phyloP scores from a whole-genome alignment of 2,888 invertebrate genomes.

The Sisyra nigra region DNA sequence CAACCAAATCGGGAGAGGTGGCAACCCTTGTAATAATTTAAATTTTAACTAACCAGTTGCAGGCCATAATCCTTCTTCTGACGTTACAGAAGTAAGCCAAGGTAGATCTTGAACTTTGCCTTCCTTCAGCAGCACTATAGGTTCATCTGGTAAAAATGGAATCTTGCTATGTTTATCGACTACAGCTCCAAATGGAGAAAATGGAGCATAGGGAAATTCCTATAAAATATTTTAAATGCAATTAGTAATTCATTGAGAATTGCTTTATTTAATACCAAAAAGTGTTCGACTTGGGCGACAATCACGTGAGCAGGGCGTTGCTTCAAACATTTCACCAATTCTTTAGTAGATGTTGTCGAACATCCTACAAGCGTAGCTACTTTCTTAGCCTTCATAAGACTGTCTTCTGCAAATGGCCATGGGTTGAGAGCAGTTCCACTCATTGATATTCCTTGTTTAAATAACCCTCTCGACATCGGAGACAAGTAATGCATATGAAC shows the following conservation, averaged over 20 bases:
- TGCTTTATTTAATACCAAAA: conserved; percentile 28
- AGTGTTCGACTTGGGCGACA: conserved; percentile 37
- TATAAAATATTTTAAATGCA: conserved; percentile 17
- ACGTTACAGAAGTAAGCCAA: conserved; percentile 48
- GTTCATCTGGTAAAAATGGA: conserved; percentile 49
- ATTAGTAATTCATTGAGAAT: conserved; percentile 1
- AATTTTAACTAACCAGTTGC: conserved; percentile 36
- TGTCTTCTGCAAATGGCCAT: conserved; percentile 35
- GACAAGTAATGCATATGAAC: conserved; percentile 57
- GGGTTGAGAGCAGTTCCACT: conserved; percentile 52
- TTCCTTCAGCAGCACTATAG: conserved; percentile 39
- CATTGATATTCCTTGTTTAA: conserved; percentile 45
- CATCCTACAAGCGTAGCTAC: conserved; percentile 47
- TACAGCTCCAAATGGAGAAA: conserved; percentile 57
- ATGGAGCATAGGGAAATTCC: conserved; percentile 47
- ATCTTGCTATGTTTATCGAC: conserved; percentile 38
- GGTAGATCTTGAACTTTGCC: conserved; percentile 49
- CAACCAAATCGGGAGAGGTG: too few relatives aligned
- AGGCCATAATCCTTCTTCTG: conserved; percentile 60
- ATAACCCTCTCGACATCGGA: conserved; percentile 41
- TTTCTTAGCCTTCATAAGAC: conserved; percentile 40
- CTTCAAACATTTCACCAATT: conserved; percentile 47
- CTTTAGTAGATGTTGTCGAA: conserved; percentile 30
- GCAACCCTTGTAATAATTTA: too few relatives aligned
- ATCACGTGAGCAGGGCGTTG: conserved; percentile 41